phyloP scores from a whole-genome alignment of 2,113 vertebrate genomes.

The Podocnemis expansa region DNA sequence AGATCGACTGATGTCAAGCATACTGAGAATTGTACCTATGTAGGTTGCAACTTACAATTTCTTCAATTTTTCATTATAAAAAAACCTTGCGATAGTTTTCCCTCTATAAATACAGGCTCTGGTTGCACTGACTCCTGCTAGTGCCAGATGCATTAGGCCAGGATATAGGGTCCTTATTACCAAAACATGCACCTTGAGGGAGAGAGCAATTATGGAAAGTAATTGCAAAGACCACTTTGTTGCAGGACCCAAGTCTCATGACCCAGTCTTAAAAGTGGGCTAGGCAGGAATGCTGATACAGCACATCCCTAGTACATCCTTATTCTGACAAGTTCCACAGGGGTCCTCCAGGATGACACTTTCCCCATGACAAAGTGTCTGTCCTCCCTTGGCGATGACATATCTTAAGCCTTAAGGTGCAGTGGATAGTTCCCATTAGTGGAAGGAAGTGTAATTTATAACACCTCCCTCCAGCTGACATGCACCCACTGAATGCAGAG shows the following conservation, averaged over 20 bases:
- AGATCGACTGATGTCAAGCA: neutral
- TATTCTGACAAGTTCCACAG: too few species aligned
- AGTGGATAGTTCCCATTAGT: neutral
- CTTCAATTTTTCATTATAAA: neutral
- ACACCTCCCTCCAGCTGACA: neutral
- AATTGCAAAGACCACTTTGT: too few species aligned
- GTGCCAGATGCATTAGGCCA: rapidly evolving
- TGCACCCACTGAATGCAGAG: neutral
- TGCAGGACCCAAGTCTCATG: neutral
- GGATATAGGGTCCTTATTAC: neutral
- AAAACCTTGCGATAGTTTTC: neutral
- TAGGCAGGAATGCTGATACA: neutral
- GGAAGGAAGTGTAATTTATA: neutral
- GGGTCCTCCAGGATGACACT: neutral
- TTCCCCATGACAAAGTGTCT: neutral
- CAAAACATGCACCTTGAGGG: neutral
- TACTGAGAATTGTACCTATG: rapidly evolving
- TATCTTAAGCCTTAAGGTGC: neutral
- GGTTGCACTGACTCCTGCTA: neutral
- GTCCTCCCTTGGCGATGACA: neutral
- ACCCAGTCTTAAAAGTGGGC: neutral
- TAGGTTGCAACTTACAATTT: neutral
- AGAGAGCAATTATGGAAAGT: too few species aligned
- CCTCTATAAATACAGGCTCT: neutral
- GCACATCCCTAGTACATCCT: neutral